phyloP scores from a whole-genome alignment of 2,888 invertebrate species.

The Cylindroiulus punctatus region DNA sequence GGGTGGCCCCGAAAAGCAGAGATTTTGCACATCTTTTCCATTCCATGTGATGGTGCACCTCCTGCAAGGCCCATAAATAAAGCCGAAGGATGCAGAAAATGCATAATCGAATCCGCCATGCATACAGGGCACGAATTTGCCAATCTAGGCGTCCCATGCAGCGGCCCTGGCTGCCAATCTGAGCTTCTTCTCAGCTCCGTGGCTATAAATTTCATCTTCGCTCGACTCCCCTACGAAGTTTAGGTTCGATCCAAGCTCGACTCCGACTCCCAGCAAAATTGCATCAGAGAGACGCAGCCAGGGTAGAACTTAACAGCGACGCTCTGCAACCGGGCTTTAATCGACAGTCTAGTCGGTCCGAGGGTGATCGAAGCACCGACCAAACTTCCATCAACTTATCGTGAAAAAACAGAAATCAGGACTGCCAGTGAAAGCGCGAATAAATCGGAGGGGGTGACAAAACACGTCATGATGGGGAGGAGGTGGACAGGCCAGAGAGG shows the following conservation, averaged over 20 bases:
- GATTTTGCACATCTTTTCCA: not conserved
- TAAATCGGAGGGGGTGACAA: constrained; percentile 33
- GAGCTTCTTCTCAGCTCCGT: not conserved
- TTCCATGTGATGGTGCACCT: not conserved
- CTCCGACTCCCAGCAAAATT: constrained; percentile 10
- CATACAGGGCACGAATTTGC: constrained; percentile 24
- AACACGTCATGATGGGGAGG: not conserved
- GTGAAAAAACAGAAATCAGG: not conserved
- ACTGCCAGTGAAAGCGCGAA: not conserved
- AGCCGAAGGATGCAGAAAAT: constrained; percentile 2
- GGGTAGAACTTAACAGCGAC: not conserved
- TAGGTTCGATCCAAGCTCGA: constrained; percentile 42
- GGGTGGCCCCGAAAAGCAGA: not conserved
- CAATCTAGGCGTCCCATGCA: not conserved
- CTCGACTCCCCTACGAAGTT: constrained; percentile 22
- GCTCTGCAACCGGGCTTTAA: not conserved
- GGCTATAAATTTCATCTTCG: not conserved
- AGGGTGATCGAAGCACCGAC: not conserved
- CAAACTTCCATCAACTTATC: not conserved
- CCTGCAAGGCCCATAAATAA: not conserved
- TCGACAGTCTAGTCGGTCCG: constrained; percentile 1
- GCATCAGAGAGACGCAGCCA: constrained; percentile 29
- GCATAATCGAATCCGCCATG: constrained; percentile 33
- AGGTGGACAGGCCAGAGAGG: not conserved
- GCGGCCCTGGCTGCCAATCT: not conserved